Evolutionary conservation across 2,888 invertebrate genomes (phyloP), one percentile per base, ranked within the genome.

Genomic region (Dryococelus australis): DNA sequence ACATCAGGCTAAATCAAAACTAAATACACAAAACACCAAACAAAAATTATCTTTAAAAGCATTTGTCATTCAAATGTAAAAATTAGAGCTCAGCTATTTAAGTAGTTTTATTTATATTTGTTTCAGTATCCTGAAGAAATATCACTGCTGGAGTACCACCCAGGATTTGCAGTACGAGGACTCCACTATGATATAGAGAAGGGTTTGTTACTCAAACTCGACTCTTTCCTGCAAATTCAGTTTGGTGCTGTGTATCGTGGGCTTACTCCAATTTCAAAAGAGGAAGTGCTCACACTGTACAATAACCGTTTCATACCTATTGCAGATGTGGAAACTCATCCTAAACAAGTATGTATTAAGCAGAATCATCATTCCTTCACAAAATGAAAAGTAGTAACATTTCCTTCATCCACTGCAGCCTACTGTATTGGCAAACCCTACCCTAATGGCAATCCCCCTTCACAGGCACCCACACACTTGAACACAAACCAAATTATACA

Each of bases 161-260:
- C 98, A n/a, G 95, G 96, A 89, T 99, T 98, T 94, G 98, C 99
- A 26, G 97, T 99, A 0, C 95, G 99, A 89, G 99, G 99, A 65
- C 94, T 99, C n/a, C 99, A 99, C 93, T 99, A 98, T 94, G 99
- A 99, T 92, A 97, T 99, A 91, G 97, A 98, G 92, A 98, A 98
- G 93, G 98, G 99, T 5, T 93, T 99, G 24, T 94, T 99, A 43
- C 93, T 99, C 90, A 99, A 99, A 92, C 94, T 99, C 90, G 99
- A 99, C 93, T 98, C 98, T 2, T 99, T 99, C 92, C 94, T 99
- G 90, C 98, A 99, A 95, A 98, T 99, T 90, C 99, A 99, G 92
- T 95, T 98, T 92, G 99, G 98, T 85, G 96, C 98, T 0, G 98
- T 99, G 0, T 99, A 98, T 92, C 93, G 97, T 90, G 99, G 99